These are phyloP conservation scores for Camponotus floridanus DNA, from an alignment of 1,140 invertebrate genomes.

Conservation along the genomic window DNA sequence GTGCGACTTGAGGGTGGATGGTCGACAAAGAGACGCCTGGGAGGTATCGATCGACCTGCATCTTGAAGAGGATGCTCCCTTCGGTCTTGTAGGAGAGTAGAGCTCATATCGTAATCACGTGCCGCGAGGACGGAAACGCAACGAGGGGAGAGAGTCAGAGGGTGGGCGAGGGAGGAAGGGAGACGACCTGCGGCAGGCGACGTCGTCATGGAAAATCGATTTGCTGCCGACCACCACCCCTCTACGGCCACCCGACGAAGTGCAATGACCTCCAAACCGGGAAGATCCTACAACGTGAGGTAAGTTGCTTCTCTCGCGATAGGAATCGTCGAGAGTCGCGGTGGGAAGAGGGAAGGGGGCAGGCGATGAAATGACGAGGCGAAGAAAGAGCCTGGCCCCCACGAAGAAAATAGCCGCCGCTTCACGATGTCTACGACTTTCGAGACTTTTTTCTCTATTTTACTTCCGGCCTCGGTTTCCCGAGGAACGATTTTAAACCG, in stretches of 20 bases:
- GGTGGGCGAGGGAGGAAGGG: constrained; percentile 16
- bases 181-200: constrained; percentile 45
- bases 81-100: constrained; percentile 35
- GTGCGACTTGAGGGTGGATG: constrained; percentile 2
- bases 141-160: neutral
- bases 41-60: constrained; percentile 66
- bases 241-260: constrained; percentile 76
- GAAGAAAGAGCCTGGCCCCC: constrained; percentile 37
- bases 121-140: constrained; percentile 38
- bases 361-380: constrained; percentile 14
- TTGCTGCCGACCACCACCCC: constrained; percentile 71
- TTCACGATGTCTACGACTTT: constrained; percentile 70
- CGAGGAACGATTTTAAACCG: constrained; percentile 38
- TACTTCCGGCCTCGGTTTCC: constrained; percentile 64
- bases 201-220: constrained; percentile 79
- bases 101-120: constrained; percentile 63
- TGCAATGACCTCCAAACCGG: constrained; percentile 85
- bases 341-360: neutral
- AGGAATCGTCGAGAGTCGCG: constrained; percentile 23
- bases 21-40: neutral
- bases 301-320: constrained; percentile 74
- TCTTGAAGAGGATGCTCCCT: constrained; percentile 64
- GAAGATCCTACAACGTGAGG: constrained; percentile 84
- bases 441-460: constrained; percentile 69
- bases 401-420: constrained; percentile 69